A percentile compares a stretch with the other conserved stretches of the same genome.
Conservation (phyloP, 2,113 vertebrate species). For the Cathartes aura region DNA sequence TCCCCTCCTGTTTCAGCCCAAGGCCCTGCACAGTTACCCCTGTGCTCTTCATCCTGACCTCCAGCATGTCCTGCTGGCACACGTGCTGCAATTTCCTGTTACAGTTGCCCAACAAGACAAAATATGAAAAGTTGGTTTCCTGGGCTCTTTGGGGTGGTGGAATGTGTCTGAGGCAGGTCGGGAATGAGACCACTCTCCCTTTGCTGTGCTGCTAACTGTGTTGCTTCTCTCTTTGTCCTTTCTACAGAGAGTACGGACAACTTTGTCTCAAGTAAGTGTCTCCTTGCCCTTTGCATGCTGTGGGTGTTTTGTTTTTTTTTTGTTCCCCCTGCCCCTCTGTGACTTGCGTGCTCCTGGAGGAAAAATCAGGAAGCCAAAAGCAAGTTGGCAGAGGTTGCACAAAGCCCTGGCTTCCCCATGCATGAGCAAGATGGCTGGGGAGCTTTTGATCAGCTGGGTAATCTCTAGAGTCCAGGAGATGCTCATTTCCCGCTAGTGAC, state of each 20-base stretch:
- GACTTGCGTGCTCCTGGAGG: not conserved
- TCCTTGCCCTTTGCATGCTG: not conserved
- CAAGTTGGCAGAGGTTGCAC: not conserved
- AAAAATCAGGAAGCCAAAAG: not conserved
- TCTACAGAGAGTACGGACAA: conserved; percentile 80
- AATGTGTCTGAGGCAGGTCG: not conserved
- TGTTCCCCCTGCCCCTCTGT: not conserved
- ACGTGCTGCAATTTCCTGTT: rapidly evolving
- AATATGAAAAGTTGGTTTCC: not conserved
- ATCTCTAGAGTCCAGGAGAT: not conserved
- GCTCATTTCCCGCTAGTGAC: not conserved
- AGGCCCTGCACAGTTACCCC: not conserved
- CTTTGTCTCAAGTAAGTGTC: conserved; percentile 82
- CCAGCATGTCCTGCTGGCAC: not conserved
- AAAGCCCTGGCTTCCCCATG: not conserved
- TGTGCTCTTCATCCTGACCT: not conserved
- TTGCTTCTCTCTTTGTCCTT: conserved; percentile 66
- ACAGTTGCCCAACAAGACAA: not conserved
- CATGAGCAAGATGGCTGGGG: not conserved
- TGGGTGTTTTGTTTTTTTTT: not conserved
- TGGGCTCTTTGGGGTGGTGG: not conserved
- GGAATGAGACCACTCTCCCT: not conserved
- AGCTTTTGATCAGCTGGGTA: not conserved
- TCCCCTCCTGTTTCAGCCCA: not conserved
- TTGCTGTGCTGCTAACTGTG: not conserved